Percentiles rank a stretch among this genome's conserved stretches.
phyloP scores from a whole-genome alignment of 2,797 vertebrate species.

The Phyllotis vaccarum region DNA sequence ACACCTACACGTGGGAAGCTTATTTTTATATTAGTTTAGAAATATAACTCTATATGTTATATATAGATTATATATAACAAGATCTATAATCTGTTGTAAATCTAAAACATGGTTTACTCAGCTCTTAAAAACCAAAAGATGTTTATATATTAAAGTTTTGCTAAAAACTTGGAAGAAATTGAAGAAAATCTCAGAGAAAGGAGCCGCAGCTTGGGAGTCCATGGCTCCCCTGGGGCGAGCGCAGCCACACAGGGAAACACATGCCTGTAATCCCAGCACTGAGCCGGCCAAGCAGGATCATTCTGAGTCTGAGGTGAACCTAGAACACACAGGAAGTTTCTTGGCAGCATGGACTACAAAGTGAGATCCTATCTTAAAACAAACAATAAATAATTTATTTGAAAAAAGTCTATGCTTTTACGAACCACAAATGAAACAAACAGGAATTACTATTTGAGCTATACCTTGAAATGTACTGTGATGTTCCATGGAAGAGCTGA shows the following conservation, averaged over 20 bases:
- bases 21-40: neutral
- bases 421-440: conserved; percentile 79
- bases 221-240: neutral
- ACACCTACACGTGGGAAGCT: neutral
- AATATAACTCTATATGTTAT: neutral
- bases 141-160: conserved; percentile 45
- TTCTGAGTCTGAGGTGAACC: too few relatives aligned
- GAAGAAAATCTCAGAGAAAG: conserved; percentile 41
- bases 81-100: neutral
- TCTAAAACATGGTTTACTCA: conserved; percentile 14
- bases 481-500: conserved; percentile 97
- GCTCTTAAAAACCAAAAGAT: conserved; percentile 4
- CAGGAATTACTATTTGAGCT: conserved; percentile 90
- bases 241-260: rapidly evolving
- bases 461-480: conserved; percentile 99
- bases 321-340: neutral
- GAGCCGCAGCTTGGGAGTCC: neutral
- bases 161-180: conserved; percentile 34
- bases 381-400: neutral
- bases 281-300: too few relatives aligned
- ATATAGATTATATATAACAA: neutral
- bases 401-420: conserved; percentile 46
- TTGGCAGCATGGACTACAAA: neutral
- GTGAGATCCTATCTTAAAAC: neutral
- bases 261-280: neutral